Evolutionary conservation across 2,797 vertebrate genomes (phyloP), one percentile per base, ranked within the genome.

Genomic region (Oreonectes daqikongensis): DNA sequence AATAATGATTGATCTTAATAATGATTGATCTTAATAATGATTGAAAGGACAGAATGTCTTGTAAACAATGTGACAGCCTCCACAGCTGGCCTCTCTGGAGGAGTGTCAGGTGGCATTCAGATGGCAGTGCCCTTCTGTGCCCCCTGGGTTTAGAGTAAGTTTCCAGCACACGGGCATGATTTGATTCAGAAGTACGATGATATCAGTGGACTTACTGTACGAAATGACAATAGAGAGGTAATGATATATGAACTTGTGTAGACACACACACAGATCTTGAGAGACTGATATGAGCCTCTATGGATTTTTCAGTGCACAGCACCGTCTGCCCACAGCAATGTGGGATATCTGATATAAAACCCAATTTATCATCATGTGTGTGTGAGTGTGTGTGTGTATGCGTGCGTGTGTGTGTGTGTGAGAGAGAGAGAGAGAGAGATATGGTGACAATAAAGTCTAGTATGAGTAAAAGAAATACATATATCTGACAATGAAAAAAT

Each of bases 131-230:
- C 72, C 61, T 48, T 77, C 57, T 8, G 6, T 59, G n/a, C 60
- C 59, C 55, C 68, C 24, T 2, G 81, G 73, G 81, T 80, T 79
- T 69, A 84, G 84, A 82, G 72, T 89, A 77, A 81, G 82, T 77
- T 91, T 89, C 87, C 87, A 87, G 81, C 79, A 75, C 17, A 61
- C 78, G 82, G 85, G 61, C 78, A 81, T 72, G 74, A 86, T 81
- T 75, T 73, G 44, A 77, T 50, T 26, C 57, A 60, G 14, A 22
- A 67, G 70, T 32, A 44, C 12, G 46, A 75, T 73, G 82, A 86
- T 85, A 90, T 87, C 78, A 78, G 78, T 61, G 82, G 53, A 79
- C 55, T 70, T 28, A 79, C 79, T 32, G 84, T 35, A 76, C 68
- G 50, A 67, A 28, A 66, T 50, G 26, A 72, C 53, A 63, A 69